Conservation (phyloP, 2,113 vertebrate species). For the Barbus barbus region DNA sequence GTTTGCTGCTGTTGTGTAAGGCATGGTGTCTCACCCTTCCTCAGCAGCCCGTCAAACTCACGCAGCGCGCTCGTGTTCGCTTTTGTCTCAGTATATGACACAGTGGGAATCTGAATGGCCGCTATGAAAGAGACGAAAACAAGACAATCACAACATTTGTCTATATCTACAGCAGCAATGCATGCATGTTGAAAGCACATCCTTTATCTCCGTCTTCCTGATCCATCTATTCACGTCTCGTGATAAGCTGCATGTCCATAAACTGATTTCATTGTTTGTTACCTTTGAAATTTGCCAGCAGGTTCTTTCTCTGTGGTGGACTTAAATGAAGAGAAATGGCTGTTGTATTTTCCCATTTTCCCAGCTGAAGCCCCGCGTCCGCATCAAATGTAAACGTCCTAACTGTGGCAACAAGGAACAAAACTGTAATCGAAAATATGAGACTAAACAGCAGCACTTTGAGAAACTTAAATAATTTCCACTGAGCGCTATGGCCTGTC, state of each 20-base stretch:
- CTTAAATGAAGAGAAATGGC: conserved; percentile 61
- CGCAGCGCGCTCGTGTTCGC: conserved; percentile 82
- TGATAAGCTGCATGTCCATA: not conserved
- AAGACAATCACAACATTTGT: not conserved
- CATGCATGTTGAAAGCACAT: not conserved
- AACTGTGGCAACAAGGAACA: conserved; percentile 60
- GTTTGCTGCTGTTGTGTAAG: not conserved
- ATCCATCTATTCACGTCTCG: not conserved
- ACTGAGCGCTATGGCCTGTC: conserved; percentile 46
- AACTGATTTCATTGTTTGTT: no score
- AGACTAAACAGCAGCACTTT: conserved; percentile 57
- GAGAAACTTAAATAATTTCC: conserved; percentile 46
- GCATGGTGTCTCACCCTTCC: conserved; percentile 73
- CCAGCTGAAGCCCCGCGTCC: conserved; percentile 67
- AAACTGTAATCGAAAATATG: conserved; percentile 4
- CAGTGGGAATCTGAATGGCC: conserved; percentile 86
- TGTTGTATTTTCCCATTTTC: conserved; percentile 64
- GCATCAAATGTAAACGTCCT: conserved; percentile 73
- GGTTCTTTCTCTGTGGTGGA: conserved; percentile 54
- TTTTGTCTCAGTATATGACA: conserved; percentile 75
- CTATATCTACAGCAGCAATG: not conserved
- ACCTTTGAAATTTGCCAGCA: conserved; percentile 73
- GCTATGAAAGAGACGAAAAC: conserved; percentile 65
- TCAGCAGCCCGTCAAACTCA: conserved; percentile 81
- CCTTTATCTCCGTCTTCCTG: not conserved